A percentile compares a stretch with the other conserved stretches of the same genome.
Evolutionary conservation across 2,888 invertebrate genomes (phyloP).

Genomic region (Drosophila ustulata): DNA sequence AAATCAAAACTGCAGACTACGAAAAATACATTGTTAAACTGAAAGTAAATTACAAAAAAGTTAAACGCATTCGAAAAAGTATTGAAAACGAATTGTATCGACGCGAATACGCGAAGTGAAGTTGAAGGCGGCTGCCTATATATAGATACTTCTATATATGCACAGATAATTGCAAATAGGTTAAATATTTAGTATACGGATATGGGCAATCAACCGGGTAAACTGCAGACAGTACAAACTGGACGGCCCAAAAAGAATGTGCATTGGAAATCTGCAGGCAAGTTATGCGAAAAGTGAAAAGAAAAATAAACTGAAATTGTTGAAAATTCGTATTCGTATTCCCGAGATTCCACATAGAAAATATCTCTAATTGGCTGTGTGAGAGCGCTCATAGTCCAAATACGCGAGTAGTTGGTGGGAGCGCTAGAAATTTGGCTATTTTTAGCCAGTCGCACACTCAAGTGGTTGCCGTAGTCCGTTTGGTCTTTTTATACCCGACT

Average conservation of each 20-base stretch:
- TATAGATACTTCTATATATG: slow-evolving; percentile 75
- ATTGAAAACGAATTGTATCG: slow-evolving; percentile 44
- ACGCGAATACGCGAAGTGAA: slow-evolving; percentile 45
- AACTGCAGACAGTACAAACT: slow-evolving; percentile 86
- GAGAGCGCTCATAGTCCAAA: slow-evolving; percentile 58
- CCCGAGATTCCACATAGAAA: slow-evolving; percentile 35
- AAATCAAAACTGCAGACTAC: slow-evolving; percentile 55
- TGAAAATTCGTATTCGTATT: slow-evolving; percentile 29
- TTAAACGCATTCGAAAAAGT: slow-evolving; percentile 38
- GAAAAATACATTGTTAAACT: slow-evolving; percentile 47
- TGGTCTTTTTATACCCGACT: slow-evolving; percentile 26
- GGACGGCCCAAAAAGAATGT: slow-evolving; percentile 90
- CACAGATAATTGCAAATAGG: slow-evolving; percentile 71
- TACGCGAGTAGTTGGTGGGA: slow-evolving; percentile 72
- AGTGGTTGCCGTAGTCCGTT: slow-evolving; percentile 79
- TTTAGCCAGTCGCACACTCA: slow-evolving; percentile 82
- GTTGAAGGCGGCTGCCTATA: slow-evolving; percentile 64
- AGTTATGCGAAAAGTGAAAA: slow-evolving; percentile 32
- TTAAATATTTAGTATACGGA: slow-evolving; percentile 68
- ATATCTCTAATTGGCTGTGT: slow-evolving; percentile 54
- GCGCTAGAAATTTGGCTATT: slow-evolving; percentile 82
- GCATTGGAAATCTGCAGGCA: slow-evolving; percentile 95
- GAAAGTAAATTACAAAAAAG: slow-evolving; percentile 16
- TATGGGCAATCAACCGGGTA: slow-evolving; percentile 89
- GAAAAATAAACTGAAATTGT: slow-evolving; percentile 17